Conservation (phyloP, 2,113 vertebrate genomes). For the Mesembrinibis cayennensis region DNA sequence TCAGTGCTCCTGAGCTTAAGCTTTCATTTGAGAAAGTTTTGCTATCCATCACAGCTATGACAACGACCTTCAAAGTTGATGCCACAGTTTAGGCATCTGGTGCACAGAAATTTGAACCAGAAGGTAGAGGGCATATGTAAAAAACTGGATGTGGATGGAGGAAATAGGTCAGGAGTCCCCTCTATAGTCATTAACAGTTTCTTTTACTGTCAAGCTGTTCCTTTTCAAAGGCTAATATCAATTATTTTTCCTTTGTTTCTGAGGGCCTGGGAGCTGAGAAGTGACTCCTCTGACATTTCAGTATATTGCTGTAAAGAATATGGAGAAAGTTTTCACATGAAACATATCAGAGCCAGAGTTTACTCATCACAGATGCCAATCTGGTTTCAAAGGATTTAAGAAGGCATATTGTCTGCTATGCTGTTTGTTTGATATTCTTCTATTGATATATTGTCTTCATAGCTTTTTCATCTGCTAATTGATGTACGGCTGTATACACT, state of each 20-base stretch:
- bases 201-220: neutral
- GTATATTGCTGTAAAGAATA: neutral
- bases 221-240: neutral
- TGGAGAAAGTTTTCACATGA: neutral
- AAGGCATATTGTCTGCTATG: neutral
- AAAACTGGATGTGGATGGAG: neutral
- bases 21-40: neutral
- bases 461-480: constrained; percentile 27
- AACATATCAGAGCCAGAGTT: neutral
- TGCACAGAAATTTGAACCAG: neutral
- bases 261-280: neutral
- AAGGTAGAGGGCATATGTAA: neutral
- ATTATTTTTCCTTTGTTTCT: constrained; percentile 19
- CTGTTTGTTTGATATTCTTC: neutral
- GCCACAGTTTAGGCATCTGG: neutral
- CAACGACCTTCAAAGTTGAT: neutral
- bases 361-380: neutral
- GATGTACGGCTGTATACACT: neutral
- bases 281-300: constrained; percentile 21
- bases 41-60: neutral
- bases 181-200: neutral
- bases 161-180: neutral
- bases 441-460: neutral
- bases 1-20: neutral
- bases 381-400: constrained; percentile 19